These are phyloP conservation scores for Phymanthus crucifer DNA, from an alignment of 92 coral and sea anemone species.

Conservation along the genomic window DNA sequence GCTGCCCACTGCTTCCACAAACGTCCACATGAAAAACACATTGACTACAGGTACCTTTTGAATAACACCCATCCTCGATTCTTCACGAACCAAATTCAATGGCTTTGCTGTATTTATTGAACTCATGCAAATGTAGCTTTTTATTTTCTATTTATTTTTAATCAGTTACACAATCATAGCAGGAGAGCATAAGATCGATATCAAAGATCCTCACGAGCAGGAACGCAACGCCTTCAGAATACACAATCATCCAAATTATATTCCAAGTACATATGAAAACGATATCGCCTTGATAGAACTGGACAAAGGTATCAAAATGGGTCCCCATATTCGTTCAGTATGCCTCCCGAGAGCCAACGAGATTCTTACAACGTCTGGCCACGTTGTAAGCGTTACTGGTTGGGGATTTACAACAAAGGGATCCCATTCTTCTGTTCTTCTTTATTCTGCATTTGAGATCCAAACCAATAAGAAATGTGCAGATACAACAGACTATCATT, in stretches of 20 bases:
- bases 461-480: not conserved
- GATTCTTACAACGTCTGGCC: not conserved
- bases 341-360: constrained; percentile 51
- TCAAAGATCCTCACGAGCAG: constrained; percentile 21
- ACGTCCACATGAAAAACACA: not conserved
- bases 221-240: constrained; percentile 6
- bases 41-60: not conserved
- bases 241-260: constrained; percentile 40
- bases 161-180: constrained; percentile 25
- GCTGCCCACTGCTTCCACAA: constrained; percentile 58
- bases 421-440: not conserved
- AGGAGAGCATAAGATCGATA: constrained; percentile 29
- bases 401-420: constrained; percentile 52
- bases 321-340: constrained; percentile 29
- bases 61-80: not conserved
- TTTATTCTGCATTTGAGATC: not conserved
- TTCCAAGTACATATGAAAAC: constrained; percentile 1
- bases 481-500: not conserved
- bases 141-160: not conserved
- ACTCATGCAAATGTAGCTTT: not conserved
- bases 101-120: not conserved
- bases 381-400: constrained; percentile 40
- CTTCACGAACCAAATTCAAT: no score
- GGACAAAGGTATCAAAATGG: constrained; percentile 25
- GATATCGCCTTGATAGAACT: constrained; percentile 61